Base-by-base conservation (phyloP, 2,113 vertebrate species). In the Sturnus vulgaris region DNA sequence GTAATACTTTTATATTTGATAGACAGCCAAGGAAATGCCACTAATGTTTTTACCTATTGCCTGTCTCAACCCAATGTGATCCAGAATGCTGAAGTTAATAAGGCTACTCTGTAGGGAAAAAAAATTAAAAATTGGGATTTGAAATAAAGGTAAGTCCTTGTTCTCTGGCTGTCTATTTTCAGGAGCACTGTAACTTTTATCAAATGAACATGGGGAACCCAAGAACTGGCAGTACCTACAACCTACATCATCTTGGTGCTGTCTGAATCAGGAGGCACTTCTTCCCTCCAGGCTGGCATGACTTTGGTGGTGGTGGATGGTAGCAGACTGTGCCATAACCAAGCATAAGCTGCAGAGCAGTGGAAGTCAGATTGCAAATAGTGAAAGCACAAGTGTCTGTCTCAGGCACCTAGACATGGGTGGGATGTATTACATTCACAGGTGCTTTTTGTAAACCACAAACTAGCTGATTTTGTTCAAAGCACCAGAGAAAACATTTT, bases 161-260 rank as follows among this genome's bases (percentile, higher is more conserved):
- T 28, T 83, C 5, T 86, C 39, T 52, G 70, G 19, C 23, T 75
- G 31, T 46, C 57, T 49, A 50, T 93, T 35, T 72, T 24, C 42
- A 70, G 53, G 31, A 79, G 15, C 33, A 44, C 39, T 5, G 2
- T 40, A 55, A n/a, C 30, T 73, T 68, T 73, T 24, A 27, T 60
- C 22, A 37, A 44, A 55, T 47, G 18, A 24, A 18, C 57, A 27
- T 0, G 0, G 21, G 33, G 7, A 15, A 56, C 8, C 12, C 10
- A 1, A 56, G 68, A 84, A 40, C 12, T 47, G 69, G 22, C 33
- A 78, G 39, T 55, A 33, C 30, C 56, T 76, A 61, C n/a, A 52
- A 47, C 22, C 27, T 46, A 17, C 49, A 35, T 24, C 52, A 63
- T 61, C 21, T 50, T 2, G 4, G 21, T 39, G n/a, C n/a, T 83